A percentile compares a stretch with the other conserved stretches of the same genome.
phyloP scores from a whole-genome alignment of 2,113 vertebrate species.

The Barbus barbus region DNA sequence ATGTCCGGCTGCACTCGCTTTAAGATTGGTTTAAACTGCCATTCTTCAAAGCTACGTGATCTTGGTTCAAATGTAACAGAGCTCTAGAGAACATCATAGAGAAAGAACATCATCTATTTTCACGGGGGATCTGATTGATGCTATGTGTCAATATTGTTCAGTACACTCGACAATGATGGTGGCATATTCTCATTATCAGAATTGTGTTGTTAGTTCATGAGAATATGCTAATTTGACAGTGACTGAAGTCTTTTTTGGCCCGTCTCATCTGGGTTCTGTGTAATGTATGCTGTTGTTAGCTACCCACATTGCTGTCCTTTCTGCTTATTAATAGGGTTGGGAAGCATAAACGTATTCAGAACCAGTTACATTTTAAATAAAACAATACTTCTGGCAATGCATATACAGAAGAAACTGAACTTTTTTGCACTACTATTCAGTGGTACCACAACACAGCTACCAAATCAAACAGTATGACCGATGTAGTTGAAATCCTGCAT shows the following conservation, averaged over 20 bases:
- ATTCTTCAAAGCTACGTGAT: background rate
- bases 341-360: background rate
- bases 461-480: background rate
- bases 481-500: background rate
- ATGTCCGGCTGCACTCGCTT: background rate
- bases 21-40: slow-evolving; percentile 12
- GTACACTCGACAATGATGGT: slow-evolving; percentile 1
- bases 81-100: slow-evolving; percentile 7
- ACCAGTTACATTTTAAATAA: background rate
- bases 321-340: background rate
- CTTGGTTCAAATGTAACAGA: background rate
- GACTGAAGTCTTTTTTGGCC: background rate
- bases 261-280: background rate
- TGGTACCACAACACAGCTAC: background rate
- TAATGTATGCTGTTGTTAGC: background rate
- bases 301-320: background rate
- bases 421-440: background rate
- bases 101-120: background rate
- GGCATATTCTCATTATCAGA: background rate
- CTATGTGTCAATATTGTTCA: slow-evolving; percentile 21
- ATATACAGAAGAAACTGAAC: background rate
- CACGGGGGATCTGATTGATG: background rate
- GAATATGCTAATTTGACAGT: slow-evolving; percentile 1
- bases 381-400: background rate
- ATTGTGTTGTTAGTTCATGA: background rate